Percentiles rank a stretch among this genome's conserved stretches.
Conservation (phyloP, 2,888 invertebrate genomes). For the Lapara coniferarum region DNA sequence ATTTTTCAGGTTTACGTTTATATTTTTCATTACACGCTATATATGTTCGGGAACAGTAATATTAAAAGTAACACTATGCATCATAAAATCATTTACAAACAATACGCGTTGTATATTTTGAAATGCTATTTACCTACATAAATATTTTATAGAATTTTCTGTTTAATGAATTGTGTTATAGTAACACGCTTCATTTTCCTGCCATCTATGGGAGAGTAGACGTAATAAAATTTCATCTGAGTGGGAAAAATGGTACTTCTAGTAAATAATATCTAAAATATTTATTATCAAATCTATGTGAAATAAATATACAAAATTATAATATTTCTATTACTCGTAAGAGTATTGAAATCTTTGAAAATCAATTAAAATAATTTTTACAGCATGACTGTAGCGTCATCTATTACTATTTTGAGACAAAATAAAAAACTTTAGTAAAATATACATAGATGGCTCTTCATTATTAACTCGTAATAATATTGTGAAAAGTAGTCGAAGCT, state of each 20-base stretch:
- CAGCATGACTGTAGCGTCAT: neutral
- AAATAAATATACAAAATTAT: neutral
- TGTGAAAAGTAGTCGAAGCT: too few species aligned
- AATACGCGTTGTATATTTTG: neutral
- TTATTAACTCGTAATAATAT: too few species aligned
- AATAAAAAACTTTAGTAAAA: neutral
- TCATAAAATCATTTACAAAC: too few species aligned
- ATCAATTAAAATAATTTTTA: neutral
- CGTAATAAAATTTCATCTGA: too few species aligned
- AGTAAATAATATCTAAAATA: too few species aligned
- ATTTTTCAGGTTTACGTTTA: slow-evolving; percentile 56
- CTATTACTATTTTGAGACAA: neutral
- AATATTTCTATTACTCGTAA: neutral
- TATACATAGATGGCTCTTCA: slow-evolving; percentile 9
- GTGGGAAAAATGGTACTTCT: too few species aligned
- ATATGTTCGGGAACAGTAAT: too few species aligned
- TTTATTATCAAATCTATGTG: too few species aligned
- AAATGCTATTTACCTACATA: neutral
- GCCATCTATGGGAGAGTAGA: slow-evolving; percentile 13
- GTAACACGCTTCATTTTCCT: neutral
- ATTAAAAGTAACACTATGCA: too few species aligned
- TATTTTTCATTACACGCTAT: slow-evolving; percentile 36
- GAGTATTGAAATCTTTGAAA: too few species aligned
- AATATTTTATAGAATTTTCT: neutral
- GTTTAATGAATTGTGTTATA: too few species aligned